Evolutionary conservation across 2,113 vertebrate genomes (phyloP).

Genomic region (Tinamus guttatus): DNA sequence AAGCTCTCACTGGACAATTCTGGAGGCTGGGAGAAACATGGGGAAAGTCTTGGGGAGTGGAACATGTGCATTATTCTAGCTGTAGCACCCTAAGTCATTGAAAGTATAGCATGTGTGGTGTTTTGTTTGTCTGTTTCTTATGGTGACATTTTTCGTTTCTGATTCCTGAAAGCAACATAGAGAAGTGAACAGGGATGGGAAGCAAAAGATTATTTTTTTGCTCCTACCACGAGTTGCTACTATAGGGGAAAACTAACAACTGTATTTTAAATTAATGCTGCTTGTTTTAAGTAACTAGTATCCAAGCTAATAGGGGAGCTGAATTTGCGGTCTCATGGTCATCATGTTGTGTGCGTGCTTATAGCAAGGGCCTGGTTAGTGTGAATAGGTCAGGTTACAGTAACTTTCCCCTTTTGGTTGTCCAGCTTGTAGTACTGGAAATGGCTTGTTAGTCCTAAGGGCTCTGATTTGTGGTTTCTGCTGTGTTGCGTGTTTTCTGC

Average conservation of each 20-base stretch:
- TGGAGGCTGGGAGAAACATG: neutral
- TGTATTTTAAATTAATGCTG: neutral
- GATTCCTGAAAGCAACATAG: neutral
- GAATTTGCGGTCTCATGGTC: slow-evolving; percentile 5
- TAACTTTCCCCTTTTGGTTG: slow-evolving; percentile 30
- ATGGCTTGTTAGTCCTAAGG: neutral
- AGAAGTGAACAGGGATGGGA: neutral
- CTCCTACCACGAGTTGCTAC: neutral
- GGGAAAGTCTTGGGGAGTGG: neutral
- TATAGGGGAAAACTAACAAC: neutral
- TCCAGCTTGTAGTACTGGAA: slow-evolving; percentile 14
- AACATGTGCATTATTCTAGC: neutral
- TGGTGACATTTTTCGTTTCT: neutral
- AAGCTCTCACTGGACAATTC: neutral
- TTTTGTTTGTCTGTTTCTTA: neutral
- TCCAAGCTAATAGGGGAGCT: neutral
- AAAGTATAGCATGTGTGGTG: neutral
- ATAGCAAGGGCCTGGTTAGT: neutral
- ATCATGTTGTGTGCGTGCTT: neutral
- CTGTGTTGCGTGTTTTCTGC: neutral
- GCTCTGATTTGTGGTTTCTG: neutral
- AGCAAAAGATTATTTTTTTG: neutral
- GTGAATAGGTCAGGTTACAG: neutral
- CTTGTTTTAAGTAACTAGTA: neutral
- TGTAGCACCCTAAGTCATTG: neutral